Conservation (phyloP, 2,888 invertebrate genomes). For the Eupithecia dodoneata region DNA sequence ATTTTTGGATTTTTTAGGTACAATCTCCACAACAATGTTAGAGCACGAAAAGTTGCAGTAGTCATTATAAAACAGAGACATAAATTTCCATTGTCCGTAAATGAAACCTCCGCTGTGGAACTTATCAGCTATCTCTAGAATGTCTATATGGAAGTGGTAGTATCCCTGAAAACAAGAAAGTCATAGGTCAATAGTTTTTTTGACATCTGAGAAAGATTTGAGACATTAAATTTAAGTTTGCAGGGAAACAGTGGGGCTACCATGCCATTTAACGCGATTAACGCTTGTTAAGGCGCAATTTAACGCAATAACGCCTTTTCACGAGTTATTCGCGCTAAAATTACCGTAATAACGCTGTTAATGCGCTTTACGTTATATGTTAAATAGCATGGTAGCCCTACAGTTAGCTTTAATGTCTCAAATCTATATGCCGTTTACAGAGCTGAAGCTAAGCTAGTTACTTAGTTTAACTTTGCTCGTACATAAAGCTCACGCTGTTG, state of each 20-base stretch:
- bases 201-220: no score
- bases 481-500: background rate
- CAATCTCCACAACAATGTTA: slow-evolving; percentile 49
- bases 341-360: no score
- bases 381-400: no score
- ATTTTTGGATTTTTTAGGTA: slow-evolving; percentile 44
- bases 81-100: slow-evolving; percentile 60
- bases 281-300: no score
- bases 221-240: no score
- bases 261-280: no score
- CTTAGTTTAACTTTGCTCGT: background rate
- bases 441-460: background rate
- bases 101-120: slow-evolving; percentile 62
- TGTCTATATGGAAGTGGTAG: slow-evolving; percentile 52
- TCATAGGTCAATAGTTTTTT: no score
- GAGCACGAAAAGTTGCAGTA: slow-evolving; percentile 63
- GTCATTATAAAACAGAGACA: slow-evolving; percentile 57
- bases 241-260: no score
- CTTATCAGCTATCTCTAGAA: slow-evolving; percentile 54
- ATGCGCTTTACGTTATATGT: no score
- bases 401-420: background rate
- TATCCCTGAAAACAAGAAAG: slow-evolving; percentile 52
- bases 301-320: no score
- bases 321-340: no score
- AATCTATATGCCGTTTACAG: background rate